These are phyloP conservation scores for Xestia ashworthii DNA, from an alignment of 2,888 invertebrate genomes.

Conservation along the genomic window DNA sequence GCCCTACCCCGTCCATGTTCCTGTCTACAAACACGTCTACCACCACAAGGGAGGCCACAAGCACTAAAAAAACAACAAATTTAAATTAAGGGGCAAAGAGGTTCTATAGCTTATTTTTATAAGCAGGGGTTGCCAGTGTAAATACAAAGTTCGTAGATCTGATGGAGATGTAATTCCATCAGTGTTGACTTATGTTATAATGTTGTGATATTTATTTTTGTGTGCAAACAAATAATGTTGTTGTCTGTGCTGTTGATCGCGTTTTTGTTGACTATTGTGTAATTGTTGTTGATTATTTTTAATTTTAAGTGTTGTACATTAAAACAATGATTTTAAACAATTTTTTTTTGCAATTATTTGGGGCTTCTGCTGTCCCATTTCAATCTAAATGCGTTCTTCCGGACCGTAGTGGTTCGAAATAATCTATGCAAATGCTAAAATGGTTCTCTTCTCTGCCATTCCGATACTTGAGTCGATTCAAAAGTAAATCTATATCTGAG, in stretches of 20 bases:
- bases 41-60: slow-evolving; percentile 90
- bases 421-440: neutral
- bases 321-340: slow-evolving; percentile 51
- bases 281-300: slow-evolving; percentile 85
- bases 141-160: slow-evolving; percentile 83
- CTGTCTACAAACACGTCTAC: slow-evolving; percentile 94
- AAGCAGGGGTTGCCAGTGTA: slow-evolving; percentile 79
- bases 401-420: too few species aligned
- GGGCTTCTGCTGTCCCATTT: neutral
- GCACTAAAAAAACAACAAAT: slow-evolving; percentile 76
- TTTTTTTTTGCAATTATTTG: slow-evolving; percentile 9
- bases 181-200: slow-evolving; percentile 78
- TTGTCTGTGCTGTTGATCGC: slow-evolving; percentile 83
- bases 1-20: slow-evolving; percentile 94
- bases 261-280: slow-evolving; percentile 89
- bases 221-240: slow-evolving; percentile 81
- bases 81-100: slow-evolving; percentile 44
- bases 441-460: neutral
- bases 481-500: slow-evolving; percentile 53
- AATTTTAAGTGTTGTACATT: slow-evolving; percentile 71
- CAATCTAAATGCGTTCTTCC: neutral
- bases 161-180: slow-evolving; percentile 81
- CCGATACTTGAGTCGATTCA: slow-evolving; percentile 36
- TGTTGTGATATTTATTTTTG: slow-evolving; percentile 89
- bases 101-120: slow-evolving; percentile 66